Evolutionary conservation across 2,888 invertebrate genomes (phyloP).

Genomic region (Hermodice carunculata): DNA sequence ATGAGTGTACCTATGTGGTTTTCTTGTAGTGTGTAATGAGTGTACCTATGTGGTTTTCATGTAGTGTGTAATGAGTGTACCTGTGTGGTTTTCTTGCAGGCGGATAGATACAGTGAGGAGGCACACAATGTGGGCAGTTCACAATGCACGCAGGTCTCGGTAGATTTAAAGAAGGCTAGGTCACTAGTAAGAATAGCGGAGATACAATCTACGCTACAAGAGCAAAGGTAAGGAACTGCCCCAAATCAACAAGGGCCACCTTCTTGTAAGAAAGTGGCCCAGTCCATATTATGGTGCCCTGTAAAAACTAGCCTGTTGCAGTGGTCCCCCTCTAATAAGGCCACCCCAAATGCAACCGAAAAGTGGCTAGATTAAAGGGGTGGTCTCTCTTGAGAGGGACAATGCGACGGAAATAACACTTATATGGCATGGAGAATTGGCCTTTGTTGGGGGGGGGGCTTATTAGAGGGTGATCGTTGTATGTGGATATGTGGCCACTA

Average conservation of each 20-base stretch:
- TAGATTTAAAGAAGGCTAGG: slow-evolving; percentile 90
- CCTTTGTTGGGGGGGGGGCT: no score
- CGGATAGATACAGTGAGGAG: slow-evolving; percentile 92
- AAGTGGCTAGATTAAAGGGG: not conserved
- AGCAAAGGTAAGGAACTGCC: slow-evolving; percentile 96
- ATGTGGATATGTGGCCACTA: not conserved
- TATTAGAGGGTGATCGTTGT: not conserved
- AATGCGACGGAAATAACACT: no score
- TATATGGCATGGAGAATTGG: no score
- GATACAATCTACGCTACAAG: slow-evolving; percentile 96
- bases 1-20: no score
- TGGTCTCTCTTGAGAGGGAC: no score
- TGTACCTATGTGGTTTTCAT: no score
- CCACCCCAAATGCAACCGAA: no score
- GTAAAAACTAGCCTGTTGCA: not conserved
- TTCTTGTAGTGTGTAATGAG: no score
- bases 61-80: no score
- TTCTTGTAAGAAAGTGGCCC: not conserved
- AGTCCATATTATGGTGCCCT: not conserved
- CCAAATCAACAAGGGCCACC: not conserved
- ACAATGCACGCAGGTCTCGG: slow-evolving; percentile 92
- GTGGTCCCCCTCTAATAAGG: no score
- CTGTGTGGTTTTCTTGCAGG: slow-evolving; percentile 73
- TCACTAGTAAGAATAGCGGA: slow-evolving; percentile 95
- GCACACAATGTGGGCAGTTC: slow-evolving; percentile 91